Base-by-base conservation (phyloP, 2,888 invertebrate species). In the Bellardia pandia region DNA sequence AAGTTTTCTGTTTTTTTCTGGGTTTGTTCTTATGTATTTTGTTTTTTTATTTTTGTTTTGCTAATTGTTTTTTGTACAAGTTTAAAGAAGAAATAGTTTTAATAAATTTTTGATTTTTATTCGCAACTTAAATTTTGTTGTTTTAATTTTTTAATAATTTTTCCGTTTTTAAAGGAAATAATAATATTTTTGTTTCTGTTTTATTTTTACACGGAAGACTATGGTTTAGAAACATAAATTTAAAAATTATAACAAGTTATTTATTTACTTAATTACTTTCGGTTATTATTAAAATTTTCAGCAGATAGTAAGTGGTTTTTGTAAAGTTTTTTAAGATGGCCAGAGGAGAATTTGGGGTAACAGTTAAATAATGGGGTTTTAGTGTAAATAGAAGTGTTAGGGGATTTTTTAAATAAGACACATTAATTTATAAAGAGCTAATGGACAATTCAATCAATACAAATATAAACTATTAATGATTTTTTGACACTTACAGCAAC, bases 191-290 rank as follows among this genome's bases (percentile, higher is more conserved):
- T 45, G 8, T 14, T 60, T 60, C 14, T 48, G 37, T n/a, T 72
- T 72, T 16, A 6, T 37, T 48, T 62, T 64, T 80, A 62, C 30
- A 69, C 84, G 84, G 84, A 87, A 87, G 86, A 87, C 86, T 87
- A 72, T 84, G 75, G 79, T 64, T 37, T 66, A 72, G 56, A 83
- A 84, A 83, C 51, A 76, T 75, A 79, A 48, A 66, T 79, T 48
- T 62, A 58, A 71, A 60, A 16, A 37, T 71, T 37, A 42, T 53
- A 40, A 42, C 40, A 16, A 23, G 14, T 8, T 56, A 45, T 51
- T 40, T 30, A 37, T n/a, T 37, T 62, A 56, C 2, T 45, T 51
- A 48, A 69, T 33, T 13, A 9, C 13, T 60, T 48, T 48, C 8
- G 14, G 23, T 42, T 79, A 48, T 16, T 9, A n/a, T 37, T 58